These are phyloP conservation scores for Stichodactyla helianthus DNA, from an alignment of 64 coral and sea anemone species.

Conservation along the genomic window DNA sequence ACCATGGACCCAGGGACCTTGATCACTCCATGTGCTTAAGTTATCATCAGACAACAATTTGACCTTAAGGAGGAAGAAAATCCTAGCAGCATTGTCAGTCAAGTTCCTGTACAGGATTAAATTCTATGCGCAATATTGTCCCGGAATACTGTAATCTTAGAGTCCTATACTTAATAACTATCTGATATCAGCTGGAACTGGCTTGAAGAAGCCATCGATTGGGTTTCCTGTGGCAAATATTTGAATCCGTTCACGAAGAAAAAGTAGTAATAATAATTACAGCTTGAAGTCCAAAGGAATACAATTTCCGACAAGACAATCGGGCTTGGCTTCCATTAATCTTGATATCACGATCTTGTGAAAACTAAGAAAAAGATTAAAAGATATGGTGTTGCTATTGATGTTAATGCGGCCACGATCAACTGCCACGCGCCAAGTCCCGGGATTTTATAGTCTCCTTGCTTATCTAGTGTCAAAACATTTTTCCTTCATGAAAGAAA, in stretches of 20 bases:
- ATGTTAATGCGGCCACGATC: neutral
- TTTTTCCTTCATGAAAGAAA: too few species aligned
- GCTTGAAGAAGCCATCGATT: neutral
- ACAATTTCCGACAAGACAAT: neutral
- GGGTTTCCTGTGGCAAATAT: neutral
- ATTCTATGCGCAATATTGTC: neutral
- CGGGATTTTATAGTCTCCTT: neutral
- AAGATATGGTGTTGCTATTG: neutral
- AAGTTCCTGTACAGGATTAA: neutral
- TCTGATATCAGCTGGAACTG: neutral
- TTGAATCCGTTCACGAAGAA: neutral
- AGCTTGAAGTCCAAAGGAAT: neutral
- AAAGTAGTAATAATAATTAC: neutral
- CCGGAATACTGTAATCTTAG: neutral
- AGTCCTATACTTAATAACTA: neutral
- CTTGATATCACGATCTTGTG: neutral
- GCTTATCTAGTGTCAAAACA: too few species aligned
- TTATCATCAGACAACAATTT: conserved; percentile 10
- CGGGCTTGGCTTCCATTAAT: neutral
- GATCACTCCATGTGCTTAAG: conserved; percentile 2
- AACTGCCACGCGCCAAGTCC: neutral
- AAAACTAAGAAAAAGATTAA: neutral
- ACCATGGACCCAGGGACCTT: neutral
- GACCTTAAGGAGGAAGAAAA: neutral
- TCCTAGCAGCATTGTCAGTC: neutral